These are phyloP conservation scores for Pleuronectes platessa DNA, from an alignment of 2,113 vertebrate genomes.

Conservation along the genomic window DNA sequence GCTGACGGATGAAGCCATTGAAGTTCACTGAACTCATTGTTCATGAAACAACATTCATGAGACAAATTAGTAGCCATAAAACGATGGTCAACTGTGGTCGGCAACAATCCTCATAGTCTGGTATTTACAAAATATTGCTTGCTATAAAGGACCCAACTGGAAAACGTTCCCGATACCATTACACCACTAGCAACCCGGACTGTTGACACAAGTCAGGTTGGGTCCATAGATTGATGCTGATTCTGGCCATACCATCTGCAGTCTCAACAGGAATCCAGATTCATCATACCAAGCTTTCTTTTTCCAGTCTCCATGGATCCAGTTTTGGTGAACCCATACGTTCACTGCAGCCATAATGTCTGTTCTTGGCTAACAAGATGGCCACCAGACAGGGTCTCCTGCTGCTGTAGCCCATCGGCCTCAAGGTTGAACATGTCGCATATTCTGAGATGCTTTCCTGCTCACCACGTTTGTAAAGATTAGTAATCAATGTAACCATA, in stretches of 20 bases:
- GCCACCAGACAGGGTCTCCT: background rate
- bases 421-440: background rate
- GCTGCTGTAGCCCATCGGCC: background rate
- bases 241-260: background rate
- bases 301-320: background rate
- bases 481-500: no score
- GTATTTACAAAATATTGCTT: background rate
- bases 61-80: no score
- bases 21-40: background rate
- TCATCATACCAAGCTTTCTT: background rate
- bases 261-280: no score
- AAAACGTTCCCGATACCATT: background rate
- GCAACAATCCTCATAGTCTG: background rate
- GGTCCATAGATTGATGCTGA: background rate
- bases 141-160: background rate
- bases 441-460: background rate
- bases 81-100: no score
- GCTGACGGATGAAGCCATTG: background rate
- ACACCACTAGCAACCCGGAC: background rate
- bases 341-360: no score
- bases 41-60: no score
- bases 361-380: no score
- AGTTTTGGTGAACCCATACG: no score
- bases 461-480: background rate
- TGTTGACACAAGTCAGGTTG: background rate